Evolutionary conservation across 2,888 invertebrate genomes (phyloP), one percentile per base, ranked within the genome.

Genomic region (Mechanitis mazaeus): DNA sequence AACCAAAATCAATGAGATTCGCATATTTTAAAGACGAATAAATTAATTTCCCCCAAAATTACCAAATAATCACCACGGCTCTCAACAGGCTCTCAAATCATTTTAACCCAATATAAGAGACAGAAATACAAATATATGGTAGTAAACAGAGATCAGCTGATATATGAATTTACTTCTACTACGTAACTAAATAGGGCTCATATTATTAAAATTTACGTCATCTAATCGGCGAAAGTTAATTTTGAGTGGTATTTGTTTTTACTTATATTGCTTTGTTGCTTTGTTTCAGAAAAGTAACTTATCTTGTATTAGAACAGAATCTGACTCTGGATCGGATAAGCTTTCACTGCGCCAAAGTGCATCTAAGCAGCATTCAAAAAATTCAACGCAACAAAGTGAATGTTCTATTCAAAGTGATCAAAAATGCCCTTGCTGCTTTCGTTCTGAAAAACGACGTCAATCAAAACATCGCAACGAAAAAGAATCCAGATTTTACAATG

Each of bases 291-390:
- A 76, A 76, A 80, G 75, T 35, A 86, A 87, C 60, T 68, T 89
- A 2, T 87, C 90, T 59, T 90, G 90, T 70, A 85, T 90, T 54
- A 79, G 87, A n/a, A 84, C 89, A 0, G 90, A 90, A 69, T 90
- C 90, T 0, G 90, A 90, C 65, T 90, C 90, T 1, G 84, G 87
- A 1, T 88, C 89, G 0, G 90, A 87, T 70, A 90, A 89, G 61
- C 74, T 84, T 12, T 89, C 89, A 0, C 72, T 87, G 6, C 70
- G 87, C 1, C 89, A 89, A 56, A 83, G 77, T 66, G 80, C 85
- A 0, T 84, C 87, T 0, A 89, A 88, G 59, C 85, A 85, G 58
- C 71, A 79, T 0, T 83, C 86, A 0, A 87, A 82, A 66, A 79
- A 72, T 56, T 83, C 85, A 0, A 78, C 75, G 0, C 86, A 85